Percentiles rank a stretch among this genome's conserved stretches.
phyloP scores from a whole-genome alignment of 1,140 invertebrate species.

The Laupala kohalensis region DNA sequence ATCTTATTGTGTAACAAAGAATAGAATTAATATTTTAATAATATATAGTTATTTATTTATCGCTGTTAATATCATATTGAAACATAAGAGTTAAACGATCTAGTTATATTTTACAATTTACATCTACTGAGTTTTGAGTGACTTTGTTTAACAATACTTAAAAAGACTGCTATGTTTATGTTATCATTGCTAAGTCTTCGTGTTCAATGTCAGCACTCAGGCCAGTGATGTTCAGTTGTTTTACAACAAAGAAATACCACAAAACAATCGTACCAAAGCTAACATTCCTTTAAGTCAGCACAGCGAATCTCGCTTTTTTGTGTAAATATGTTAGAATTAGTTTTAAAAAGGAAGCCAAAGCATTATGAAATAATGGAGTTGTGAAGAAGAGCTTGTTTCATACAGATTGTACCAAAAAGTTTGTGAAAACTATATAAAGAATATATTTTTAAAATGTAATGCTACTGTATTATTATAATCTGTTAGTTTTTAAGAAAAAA shows the following conservation, averaged over 20 bases:
- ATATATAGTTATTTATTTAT: not conserved
- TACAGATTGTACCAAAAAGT: constrained; percentile 4
- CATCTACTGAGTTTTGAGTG: not conserved
- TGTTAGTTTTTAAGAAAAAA: not conserved
- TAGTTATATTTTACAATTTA: not conserved
- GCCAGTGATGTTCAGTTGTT: not conserved
- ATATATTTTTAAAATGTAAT: not conserved
- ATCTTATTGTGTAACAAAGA: not conserved
- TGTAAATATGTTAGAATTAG: not conserved
- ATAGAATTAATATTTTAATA: not conserved
- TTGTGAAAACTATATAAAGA: not conserved
- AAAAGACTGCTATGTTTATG: not conserved
- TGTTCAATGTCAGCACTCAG: not conserved
- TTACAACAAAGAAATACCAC: not conserved
- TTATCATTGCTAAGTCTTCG: not conserved
- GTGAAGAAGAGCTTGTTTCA: not conserved
- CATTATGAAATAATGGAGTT: not conserved
- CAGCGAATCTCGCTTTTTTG: not conserved
- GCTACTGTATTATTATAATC: not conserved
- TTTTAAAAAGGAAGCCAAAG: too few relatives aligned
- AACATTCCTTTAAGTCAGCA: constrained; percentile 15
- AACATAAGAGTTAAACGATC: not conserved
- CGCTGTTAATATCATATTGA: not conserved
- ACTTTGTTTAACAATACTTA: not conserved
- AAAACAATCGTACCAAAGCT: constrained; percentile 16